A percentile compares a stretch with the other conserved stretches of the same genome.
Conservation (phyloP, 2,888 invertebrate species). For the Choreutis nemorana region DNA sequence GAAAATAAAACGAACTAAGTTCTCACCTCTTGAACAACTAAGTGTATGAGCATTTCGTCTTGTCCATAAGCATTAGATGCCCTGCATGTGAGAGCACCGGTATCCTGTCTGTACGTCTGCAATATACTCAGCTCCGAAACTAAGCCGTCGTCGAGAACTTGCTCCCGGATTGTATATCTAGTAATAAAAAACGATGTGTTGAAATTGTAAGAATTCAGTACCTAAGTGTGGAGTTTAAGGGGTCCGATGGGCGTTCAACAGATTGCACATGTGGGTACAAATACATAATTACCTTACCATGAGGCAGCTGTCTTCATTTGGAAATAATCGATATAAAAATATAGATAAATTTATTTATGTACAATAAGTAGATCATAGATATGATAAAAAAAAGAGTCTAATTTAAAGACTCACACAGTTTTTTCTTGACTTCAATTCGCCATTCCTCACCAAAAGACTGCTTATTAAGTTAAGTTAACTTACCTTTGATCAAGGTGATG, state of each 20-base stretch:
- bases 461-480: no score
- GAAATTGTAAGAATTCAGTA: background rate
- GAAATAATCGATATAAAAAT: no score
- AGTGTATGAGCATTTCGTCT: slow-evolving; percentile 89
- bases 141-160: slow-evolving; percentile 80
- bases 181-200: background rate
- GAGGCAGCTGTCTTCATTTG: no score
- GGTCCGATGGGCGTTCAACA: no score
- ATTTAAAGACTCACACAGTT: background rate
- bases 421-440: no score
- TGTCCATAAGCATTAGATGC: slow-evolving; percentile 91
- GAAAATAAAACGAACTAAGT: background rate
- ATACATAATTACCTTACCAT: no score
- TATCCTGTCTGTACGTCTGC: slow-evolving; percentile 87
- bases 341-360: background rate
- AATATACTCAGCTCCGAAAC: slow-evolving; percentile 86
- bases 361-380: background rate
- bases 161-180: slow-evolving; percentile 78
- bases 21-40: slow-evolving; percentile 84
- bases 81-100: slow-evolving; percentile 86
- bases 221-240: no score
- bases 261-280: no score
- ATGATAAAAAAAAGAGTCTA: background rate
- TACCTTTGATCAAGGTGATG: slow-evolving; percentile 76
- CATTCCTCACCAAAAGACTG: no score